A percentile compares a stretch with the other conserved stretches of the same genome.
These are phyloP conservation scores for Upupa epops DNA, from an alignment of 2,113 vertebrate genomes.

Conservation along the genomic window DNA sequence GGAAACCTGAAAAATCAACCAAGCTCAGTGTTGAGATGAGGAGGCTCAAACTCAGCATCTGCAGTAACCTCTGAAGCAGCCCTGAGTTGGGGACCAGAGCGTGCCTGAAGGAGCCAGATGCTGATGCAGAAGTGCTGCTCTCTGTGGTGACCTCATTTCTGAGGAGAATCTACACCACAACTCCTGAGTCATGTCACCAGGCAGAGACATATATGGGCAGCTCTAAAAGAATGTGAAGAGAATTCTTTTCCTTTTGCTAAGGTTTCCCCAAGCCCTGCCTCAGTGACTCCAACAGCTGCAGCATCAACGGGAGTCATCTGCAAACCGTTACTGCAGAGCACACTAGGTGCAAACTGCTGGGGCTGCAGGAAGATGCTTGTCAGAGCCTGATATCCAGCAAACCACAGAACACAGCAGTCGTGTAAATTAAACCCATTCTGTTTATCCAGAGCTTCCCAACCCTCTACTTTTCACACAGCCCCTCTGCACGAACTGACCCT, in stretches of 20 bases:
- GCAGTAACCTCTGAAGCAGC: neutral
- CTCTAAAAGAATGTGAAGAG: neutral
- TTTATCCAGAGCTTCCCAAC: neutral
- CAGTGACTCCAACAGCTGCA: neutral
- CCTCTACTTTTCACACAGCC: neutral
- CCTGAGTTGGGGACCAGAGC: neutral
- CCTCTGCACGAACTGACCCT: neutral
- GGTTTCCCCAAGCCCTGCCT: neutral
- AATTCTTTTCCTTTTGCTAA: neutral
- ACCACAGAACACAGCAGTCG: neutral
- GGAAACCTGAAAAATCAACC: neutral
- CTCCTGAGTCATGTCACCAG: neutral
- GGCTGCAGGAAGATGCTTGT: neutral
- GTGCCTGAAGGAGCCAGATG: neutral
- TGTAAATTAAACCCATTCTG: neutral
- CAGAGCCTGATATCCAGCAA: neutral
- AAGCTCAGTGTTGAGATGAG: neutral
- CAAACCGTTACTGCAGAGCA: neutral
- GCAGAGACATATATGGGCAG: rapidly evolving
- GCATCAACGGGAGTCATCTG: too few relatives aligned
- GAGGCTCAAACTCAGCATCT: neutral
- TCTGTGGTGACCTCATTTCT: neutral
- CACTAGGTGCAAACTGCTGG: neutral
- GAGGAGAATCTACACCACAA: rapidly evolving
- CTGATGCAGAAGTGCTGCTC: neutral